Conservation (phyloP, 2,113 vertebrate genomes). For the Plecturocebus donacophilus region DNA sequence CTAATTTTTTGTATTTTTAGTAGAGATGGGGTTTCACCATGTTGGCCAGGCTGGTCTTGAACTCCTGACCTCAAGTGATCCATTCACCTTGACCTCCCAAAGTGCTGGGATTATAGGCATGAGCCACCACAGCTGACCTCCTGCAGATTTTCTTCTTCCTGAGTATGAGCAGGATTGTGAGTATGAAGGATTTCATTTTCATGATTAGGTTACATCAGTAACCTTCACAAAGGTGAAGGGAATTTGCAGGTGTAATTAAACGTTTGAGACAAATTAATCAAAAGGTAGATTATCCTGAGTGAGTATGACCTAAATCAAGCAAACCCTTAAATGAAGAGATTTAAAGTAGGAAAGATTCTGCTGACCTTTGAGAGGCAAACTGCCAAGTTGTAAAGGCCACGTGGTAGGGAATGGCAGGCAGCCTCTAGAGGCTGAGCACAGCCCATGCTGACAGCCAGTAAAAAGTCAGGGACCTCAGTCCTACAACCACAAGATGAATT, state of each 20-base stretch:
- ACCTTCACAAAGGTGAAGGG: not conserved
- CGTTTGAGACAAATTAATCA: slow-evolving; percentile 29
- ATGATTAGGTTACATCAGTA: not conserved
- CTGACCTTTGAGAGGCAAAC: not conserved
- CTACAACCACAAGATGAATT: not conserved
- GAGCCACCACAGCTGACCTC: too few species aligned
- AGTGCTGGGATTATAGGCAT: too few species aligned
- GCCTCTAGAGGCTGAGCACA: not conserved
- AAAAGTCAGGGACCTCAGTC: not conserved
- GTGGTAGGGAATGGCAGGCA: not conserved
- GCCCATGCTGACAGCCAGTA: too few species aligned
- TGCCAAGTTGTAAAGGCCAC: not conserved
- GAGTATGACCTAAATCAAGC: not conserved
- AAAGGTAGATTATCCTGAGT: slow-evolving; percentile 32
- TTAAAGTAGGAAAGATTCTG: not conserved
- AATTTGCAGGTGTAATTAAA: slow-evolving; percentile 51
- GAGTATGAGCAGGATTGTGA: not conserved
- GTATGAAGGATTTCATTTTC: not conserved
- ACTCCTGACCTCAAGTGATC: too few species aligned
- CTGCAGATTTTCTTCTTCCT: too few species aligned
- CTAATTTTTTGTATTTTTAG: too few species aligned
- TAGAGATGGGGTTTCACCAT: too few species aligned
- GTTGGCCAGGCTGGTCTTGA: too few species aligned
- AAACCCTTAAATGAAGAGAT: not conserved
- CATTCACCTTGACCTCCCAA: too few species aligned